Base-by-base conservation (phyloP, 2,113 vertebrate genomes). In the Turdus rufiventris region DNA sequence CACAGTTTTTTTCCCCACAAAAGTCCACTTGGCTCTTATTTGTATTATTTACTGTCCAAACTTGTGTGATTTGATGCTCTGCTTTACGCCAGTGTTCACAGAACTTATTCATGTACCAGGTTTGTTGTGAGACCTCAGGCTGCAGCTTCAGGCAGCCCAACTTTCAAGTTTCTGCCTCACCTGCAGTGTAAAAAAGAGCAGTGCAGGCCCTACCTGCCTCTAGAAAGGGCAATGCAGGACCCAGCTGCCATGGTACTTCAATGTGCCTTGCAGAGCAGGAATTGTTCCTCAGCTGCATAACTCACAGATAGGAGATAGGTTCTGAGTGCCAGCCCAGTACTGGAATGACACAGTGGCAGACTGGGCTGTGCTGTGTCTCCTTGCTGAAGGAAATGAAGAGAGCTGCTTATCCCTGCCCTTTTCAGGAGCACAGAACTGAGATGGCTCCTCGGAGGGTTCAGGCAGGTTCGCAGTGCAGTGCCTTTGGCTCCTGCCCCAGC, bases 1-100 rank as follows among this genome's bases (percentile, higher is more conserved):
- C 57, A 33, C 13, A 4, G 12, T 18, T 19, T 25, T 28, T 33
- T 2, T 1, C 1, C 14, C 6, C 5, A 4, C 5, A 24, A 6
- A 2, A 86, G 16, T 31, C 31, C 65, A 60, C 43, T 42, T 61
- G 34, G 29, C 34, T 83, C 56, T 84, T 45, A 68, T 16, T 76
- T 40, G 13, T 34, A 58, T 23, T 43, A 60, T 48, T 80, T 66
- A 36, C 60, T 77, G 40, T 21, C 40, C 51, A 43, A 51, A 51
- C 12, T 6, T 36, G 18, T 28, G 28, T 50, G 43, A 67, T 60
- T 56, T 54, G 43, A 84, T 84, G 51, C 33, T 66, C 34, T 85
- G 62, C 21, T 31, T 25, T 70, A 48, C 38, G 71, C 48, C 63
- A 17, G 38, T 48, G 34, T 53, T 65, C 76, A 72, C 2, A 63